Conservation (phyloP, 37 sponge, comb jelly and placozoan species). For the Hormiphora californensis region DNA sequence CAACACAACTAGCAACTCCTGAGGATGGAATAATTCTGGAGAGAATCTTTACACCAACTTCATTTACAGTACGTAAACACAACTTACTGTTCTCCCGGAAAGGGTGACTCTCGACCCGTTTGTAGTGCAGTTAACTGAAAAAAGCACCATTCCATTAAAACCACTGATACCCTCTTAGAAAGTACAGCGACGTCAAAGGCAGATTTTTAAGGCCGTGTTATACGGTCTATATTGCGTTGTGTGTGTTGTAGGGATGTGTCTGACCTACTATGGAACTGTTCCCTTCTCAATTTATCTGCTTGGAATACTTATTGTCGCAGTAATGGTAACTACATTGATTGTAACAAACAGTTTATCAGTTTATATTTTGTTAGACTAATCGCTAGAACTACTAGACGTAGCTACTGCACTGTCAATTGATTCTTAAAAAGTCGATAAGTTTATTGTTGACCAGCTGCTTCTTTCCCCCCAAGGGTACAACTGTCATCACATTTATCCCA, state of each 20-base stretch:
- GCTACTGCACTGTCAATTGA: too few relatives aligned
- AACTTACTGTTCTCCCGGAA: too few relatives aligned
- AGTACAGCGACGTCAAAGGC: neutral
- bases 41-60: neutral
- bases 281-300: constrained; percentile 6
- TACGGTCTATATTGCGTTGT: neutral
- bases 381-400: too few relatives aligned
- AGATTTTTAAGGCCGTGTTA: neutral
- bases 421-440: too few relatives aligned
- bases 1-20: neutral
- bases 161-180: too few relatives aligned
- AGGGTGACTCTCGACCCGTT: too few relatives aligned
- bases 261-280: neutral
- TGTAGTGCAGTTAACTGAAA: too few relatives aligned
- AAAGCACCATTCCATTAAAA: too few relatives aligned
- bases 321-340: neutral
- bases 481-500: neutral
- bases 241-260: neutral
- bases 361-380: too few relatives aligned
- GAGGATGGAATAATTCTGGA: neutral
- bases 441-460: too few relatives aligned
- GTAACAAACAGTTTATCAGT: neutral
- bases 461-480: too few relatives aligned
- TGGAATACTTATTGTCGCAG: neutral
- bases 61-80: neutral